Base-by-base conservation (phyloP, 64 coral and sea anemone species). In the Stylophora pistillata region DNA sequence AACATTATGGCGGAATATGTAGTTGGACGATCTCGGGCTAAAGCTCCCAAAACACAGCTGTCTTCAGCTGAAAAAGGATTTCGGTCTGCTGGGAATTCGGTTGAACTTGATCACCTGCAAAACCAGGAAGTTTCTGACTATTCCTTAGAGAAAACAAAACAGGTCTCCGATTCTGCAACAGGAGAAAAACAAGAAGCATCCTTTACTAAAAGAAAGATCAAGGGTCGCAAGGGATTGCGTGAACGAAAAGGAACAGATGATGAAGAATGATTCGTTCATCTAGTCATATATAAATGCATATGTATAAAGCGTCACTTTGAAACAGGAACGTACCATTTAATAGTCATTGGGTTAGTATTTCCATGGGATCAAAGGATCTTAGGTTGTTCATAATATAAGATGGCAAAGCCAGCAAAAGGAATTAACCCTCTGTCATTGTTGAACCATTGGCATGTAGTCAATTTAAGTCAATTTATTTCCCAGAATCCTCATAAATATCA, bases 1-100 rank as follows among this genome's bases (percentile, higher is more conserved):
- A 79, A 74, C 62, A 33, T 93, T 54, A 93, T 93, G 91, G 64
- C 85, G 26, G 91, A 93, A 34, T 81, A 74, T 81, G 85, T 88
- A 15, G 61, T 89, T 63, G 92, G 82, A 28, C 53, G 69, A 78
- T 71, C 93, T 7, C 87, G 73, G 10, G 55, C 62, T 2, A 94
- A 90, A 30, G 74, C 16, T 28, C 14, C 81, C 6, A 94, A 90
- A 59, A 87, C 3, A 77, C 27, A 64, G 1, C 17, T n/a, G 27
- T 16, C 52, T 25, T 53, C 68, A 30, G 59, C 31, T 25, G 59
- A 78, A 13, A 37, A 58, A 23, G 21, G 54, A 55, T 53, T 74
- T n/a, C 81, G 56, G 10, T 84, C 77, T 27, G 0, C 74, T 68
- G 74, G 30, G 33, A 63, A 52, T 31, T 18, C 72, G 25, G 76